Evolutionary conservation across 2,888 invertebrate species (phyloP).

Genomic region (Esperia sulphurella): DNA sequence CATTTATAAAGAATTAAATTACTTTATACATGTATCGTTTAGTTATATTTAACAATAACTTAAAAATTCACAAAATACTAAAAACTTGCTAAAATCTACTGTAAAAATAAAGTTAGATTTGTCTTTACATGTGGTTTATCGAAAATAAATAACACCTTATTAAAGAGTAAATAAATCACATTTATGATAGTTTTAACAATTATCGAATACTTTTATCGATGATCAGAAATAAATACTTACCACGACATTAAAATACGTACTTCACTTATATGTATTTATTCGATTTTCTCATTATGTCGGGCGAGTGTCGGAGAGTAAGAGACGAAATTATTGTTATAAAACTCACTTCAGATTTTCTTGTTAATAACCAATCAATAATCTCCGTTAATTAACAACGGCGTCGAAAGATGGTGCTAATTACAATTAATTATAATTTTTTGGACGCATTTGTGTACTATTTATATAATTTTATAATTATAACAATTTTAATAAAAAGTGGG

Average conservation of each 20-base stretch:
- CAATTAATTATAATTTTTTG: constrained; percentile 1
- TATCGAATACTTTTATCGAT: too few relatives aligned
- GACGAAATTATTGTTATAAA: too few relatives aligned
- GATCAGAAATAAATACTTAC: too few relatives aligned
- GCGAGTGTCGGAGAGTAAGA: too few relatives aligned
- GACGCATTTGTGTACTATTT: constrained; percentile 2
- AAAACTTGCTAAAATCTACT: not conserved
- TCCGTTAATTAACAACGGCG: too few relatives aligned
- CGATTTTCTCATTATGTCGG: too few relatives aligned
- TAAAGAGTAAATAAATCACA: not conserved
- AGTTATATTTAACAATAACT: constrained; percentile 3
- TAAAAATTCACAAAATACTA: constrained; percentile 7
- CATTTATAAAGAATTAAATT: constrained; percentile 12
- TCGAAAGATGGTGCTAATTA: not conserved
- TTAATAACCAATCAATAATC: too few relatives aligned
- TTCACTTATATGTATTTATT: too few relatives aligned
- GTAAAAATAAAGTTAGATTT: not conserved
- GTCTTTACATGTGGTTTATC: not conserved
- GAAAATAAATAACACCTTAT: not conserved
- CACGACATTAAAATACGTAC: too few relatives aligned
- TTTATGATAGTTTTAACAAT: not conserved
- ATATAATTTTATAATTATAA: not conserved
- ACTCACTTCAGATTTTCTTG: too few relatives aligned
- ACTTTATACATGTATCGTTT: not conserved
- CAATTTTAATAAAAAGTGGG: not conserved